Base-by-base conservation (phyloP, 2,888 invertebrate species). In the Lasioglossum pauxillum region DNA sequence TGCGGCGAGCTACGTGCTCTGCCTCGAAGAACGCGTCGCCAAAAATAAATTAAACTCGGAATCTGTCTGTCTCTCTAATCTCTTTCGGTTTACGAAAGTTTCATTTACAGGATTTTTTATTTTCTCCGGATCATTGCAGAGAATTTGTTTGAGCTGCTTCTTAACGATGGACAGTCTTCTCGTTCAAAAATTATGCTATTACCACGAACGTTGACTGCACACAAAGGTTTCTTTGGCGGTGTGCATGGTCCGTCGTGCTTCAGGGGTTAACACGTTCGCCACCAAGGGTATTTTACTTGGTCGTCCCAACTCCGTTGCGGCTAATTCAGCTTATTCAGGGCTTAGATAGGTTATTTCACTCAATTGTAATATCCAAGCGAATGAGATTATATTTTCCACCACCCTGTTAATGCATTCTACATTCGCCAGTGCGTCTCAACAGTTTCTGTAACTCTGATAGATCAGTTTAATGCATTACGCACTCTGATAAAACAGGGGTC, bases 231-330 rank as follows among this genome's bases (percentile, higher is more conserved):
- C 31, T 31, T 31, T 16, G 72, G 7, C n/a, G 5, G 1, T 12
- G 14, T 44, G 44, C 19, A 73, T 31, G 35, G 31, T 4, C 46
- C 27, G 73, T 46, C 19, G 73, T 73, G 19, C 46, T 73, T 46
- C 46, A 73, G 31, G 31, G 46, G 46, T 73, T 73, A 73, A 73
- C 73, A 19, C 31, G 73, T 73, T 46, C 46, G 31, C 73, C 46
- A 31, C 73, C 73, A 31, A 46, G 31, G 73, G 23, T 73, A 73
- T 73, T 73, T 73, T 46, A 73, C 73, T 31, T 49, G 46, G 46
- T 19, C 46, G 46, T 72, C 46, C 23, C 31, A 46, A 46, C 73
- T 46, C 73, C 16, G 31, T 46, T 73, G 46, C 46, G 73, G 46
- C 73, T 73, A 73, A 49, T 46, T 73, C 73, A 44, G n/a, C 46